A percentile compares a stretch with the other conserved stretches of the same genome.
Conservation (phyloP, 2,113 vertebrate species). For the Catharus fuscescens region DNA sequence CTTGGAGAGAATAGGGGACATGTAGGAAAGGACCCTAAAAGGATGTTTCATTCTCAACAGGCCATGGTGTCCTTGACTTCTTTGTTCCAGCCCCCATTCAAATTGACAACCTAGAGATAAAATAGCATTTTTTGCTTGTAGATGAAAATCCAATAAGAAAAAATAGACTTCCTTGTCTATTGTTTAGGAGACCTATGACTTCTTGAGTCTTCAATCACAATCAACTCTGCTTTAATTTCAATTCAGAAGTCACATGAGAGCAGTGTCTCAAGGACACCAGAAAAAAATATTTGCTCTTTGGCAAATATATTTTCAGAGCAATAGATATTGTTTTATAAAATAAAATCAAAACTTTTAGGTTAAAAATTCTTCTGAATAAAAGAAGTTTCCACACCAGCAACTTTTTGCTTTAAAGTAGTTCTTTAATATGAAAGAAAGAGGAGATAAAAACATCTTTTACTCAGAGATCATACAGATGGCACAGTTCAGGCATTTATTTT, state of each 20-base stretch:
- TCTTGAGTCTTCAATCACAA: background rate
- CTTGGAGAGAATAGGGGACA: background rate
- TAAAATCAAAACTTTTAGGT: background rate
- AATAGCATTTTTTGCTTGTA: background rate
- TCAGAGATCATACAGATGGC: background rate
- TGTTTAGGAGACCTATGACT: slow-evolving; percentile 30
- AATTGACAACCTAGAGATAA: background rate
- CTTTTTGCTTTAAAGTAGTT: background rate
- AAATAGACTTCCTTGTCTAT: slow-evolving; percentile 4
- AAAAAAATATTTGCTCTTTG: background rate
- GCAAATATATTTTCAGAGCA: background rate
- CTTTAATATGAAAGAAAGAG: background rate
- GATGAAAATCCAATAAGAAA: background rate
- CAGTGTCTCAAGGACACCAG: background rate
- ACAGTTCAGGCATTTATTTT: background rate
- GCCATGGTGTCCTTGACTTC: background rate
- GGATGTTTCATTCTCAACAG: background rate
- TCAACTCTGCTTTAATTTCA: background rate
- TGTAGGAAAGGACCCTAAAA: background rate
- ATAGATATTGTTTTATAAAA: background rate
- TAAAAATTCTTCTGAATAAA: background rate
- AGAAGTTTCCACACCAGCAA: background rate
- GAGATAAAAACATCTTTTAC: background rate
- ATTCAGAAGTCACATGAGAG: background rate
- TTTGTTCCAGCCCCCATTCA: background rate